Evolutionary conservation across 2,888 invertebrate species (phyloP), one percentile per base, ranked within the genome.

Genomic region (Phalangium opilio): DNA sequence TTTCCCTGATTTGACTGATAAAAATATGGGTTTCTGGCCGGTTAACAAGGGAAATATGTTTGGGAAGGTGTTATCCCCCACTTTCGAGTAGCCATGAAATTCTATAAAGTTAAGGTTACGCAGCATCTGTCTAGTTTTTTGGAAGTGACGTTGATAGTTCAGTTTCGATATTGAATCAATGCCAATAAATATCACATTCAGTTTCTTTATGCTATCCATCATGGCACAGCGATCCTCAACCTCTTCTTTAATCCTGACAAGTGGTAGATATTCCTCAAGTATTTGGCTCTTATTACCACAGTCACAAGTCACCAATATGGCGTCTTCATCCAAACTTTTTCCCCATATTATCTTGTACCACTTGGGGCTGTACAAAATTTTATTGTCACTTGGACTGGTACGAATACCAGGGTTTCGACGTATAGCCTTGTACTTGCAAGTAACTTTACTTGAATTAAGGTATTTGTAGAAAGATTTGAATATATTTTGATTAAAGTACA

Each of bases 141-240:
- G 79, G 77, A 89, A 78, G 8, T 81, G 77, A 43, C 83, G 73
- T 15, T 76, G 71, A 47, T 83, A 73, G 62, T 87, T 83, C 40
- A 82, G 68, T 47, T 85, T 67, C 0, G 89, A 87, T 58, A 89
- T 78, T 38, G 84, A 83, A 62, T 89, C 87, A 58, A 90, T 77
- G 35, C 87, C 89, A 18, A 91, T 63, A 62, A 87, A 70, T 27
- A 89, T 65, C 0, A 90, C 76, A 61, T 78, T 81, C 18, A 78
- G 64, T 27, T 27, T 27, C 4, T 4, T 4, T 3, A 40, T 35
- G 36, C 41, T 14, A 10, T 45, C 39, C 1, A 43, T 18, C 14
- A 41, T 45, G 27, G 27, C 27, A 8, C 27, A 27, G 8, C 27
- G 17, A 17, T 15, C 15, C 27, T 51, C 51, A 15, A 51, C 49